A percentile compares a stretch with the other conserved stretches of the same genome.
These are phyloP conservation scores for Mus spretus DNA, from an alignment of 2,797 vertebrate genomes.

Conservation along the genomic window DNA sequence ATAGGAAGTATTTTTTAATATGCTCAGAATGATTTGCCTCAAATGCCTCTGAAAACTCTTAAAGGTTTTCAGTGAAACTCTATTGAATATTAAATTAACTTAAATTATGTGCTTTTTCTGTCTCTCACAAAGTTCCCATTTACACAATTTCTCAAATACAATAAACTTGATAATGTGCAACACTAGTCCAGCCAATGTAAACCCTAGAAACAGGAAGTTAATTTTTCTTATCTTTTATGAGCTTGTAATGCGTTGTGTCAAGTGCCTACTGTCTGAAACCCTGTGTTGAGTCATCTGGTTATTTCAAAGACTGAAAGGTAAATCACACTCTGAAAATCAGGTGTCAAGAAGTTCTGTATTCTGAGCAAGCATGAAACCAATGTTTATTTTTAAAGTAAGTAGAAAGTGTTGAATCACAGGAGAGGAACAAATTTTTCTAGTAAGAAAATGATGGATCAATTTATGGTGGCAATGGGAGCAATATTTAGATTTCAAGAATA, in stretches of 20 bases:
- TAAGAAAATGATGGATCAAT: neutral
- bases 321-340: neutral
- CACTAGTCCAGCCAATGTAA: neutral
- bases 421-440: neutral
- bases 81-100: neutral
- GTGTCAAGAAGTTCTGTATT: neutral
- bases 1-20: neutral
- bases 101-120: neutral
- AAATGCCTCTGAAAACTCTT: neutral
- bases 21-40: neutral
- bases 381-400: neutral
- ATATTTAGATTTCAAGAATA: neutral
- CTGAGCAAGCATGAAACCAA: neutral
- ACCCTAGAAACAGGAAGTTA: neutral
- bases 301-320: neutral
- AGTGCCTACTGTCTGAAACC: neutral
- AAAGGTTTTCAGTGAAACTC: neutral
- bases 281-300: neutral
- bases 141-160: neutral
- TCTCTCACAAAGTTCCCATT: neutral
- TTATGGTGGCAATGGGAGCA: neutral
- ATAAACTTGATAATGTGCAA: neutral
- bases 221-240: neutral
- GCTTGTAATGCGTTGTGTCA: neutral
- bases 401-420: neutral